Conservation (phyloP, 2,113 vertebrate species). For the Neodontobutis hainanensis region DNA sequence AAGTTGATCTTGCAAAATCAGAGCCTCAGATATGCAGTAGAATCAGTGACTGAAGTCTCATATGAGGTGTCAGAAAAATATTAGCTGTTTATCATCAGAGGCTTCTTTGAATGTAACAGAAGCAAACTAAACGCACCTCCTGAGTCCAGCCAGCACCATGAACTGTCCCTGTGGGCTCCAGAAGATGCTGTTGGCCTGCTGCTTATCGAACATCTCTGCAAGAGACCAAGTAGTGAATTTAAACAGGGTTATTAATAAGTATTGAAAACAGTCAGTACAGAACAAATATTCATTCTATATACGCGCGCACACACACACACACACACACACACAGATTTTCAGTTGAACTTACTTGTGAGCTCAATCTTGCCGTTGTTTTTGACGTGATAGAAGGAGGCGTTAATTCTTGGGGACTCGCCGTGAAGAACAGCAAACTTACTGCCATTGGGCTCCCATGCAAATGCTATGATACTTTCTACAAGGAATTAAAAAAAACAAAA, state of each 20-base stretch:
- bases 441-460: slow-evolving; percentile 98
- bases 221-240: not conserved
- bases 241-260: not conserved
- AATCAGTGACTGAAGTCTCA: slow-evolving; percentile 70
- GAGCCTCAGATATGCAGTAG: slow-evolving; percentile 53
- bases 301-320: not conserved
- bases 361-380: slow-evolving; percentile 99
- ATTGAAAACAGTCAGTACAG: too few relatives aligned
- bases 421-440: slow-evolving; percentile 98
- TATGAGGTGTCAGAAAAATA: slow-evolving; percentile 67
- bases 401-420: slow-evolving; percentile 93
- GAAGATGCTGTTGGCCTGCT: slow-evolving; percentile 99
- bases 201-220: slow-evolving; percentile 95
- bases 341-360: slow-evolving; percentile 87
- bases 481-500: not conserved
- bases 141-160: slow-evolving; percentile 92
- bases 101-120: slow-evolving; percentile 10
- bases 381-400: slow-evolving; percentile 94
- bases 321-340: not conserved
- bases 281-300: not conserved
- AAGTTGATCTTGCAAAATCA: not conserved
- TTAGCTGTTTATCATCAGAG: slow-evolving; percentile 49
- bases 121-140: slow-evolving; percentile 82
- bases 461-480: slow-evolving; percentile 95
- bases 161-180: slow-evolving; percentile 99